Conservation (phyloP, 2,113 vertebrate genomes). For the Pseudorectes ferrugineus region DNA sequence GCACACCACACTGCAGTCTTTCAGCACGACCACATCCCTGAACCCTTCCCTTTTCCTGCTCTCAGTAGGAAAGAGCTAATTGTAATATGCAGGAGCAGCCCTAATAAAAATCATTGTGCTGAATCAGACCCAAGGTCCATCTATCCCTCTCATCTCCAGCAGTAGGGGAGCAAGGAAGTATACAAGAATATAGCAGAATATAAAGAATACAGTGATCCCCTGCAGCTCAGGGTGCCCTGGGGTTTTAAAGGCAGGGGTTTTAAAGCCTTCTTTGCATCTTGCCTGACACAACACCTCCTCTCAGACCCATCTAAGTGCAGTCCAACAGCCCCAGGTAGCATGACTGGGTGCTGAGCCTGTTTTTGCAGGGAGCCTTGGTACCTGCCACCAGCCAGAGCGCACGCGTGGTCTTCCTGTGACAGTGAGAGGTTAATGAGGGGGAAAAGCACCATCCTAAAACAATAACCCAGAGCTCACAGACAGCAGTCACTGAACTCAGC, state of each 20-base stretch:
- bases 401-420: neutral
- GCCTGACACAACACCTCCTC: neutral
- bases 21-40: neutral
- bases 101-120: neutral
- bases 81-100: neutral
- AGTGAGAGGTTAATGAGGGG: constrained; percentile 41
- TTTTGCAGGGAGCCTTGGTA: neutral
- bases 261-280: neutral
- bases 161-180: neutral
- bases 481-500: constrained; percentile 26
- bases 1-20: neutral
- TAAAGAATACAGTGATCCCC: neutral
- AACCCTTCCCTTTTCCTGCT: neutral
- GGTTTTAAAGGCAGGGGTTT: neutral
- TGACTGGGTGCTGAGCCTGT: neutral
- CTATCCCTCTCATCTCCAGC: neutral
- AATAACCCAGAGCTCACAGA: constrained; percentile 47
- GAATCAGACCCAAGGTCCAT: neutral
- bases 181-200: neutral
- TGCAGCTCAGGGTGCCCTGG: neutral
- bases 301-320: neutral
- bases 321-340: neutral
- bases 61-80: neutral
- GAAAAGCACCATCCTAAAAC: constrained; percentile 57
- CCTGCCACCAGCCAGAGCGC: neutral